A percentile compares a stretch with the other conserved stretches of the same genome.
Conservation (phyloP, 2,888 invertebrate species). For the Liposcelis brunnea region DNA sequence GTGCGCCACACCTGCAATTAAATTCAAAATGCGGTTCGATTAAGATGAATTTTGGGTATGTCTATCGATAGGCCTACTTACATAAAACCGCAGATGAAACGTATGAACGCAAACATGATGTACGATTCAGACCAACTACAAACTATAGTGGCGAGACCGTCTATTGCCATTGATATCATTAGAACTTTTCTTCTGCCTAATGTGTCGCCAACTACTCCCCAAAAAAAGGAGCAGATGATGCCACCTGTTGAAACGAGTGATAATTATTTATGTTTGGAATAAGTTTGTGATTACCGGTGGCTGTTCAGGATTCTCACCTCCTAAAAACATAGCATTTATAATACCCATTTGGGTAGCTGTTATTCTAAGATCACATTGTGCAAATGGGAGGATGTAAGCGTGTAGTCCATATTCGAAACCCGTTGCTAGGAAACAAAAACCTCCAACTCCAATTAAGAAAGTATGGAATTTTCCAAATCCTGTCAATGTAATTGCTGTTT, state of each 20-base stretch:
- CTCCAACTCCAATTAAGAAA: constrained; percentile 42
- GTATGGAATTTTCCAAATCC: constrained; percentile 54
- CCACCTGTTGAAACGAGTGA: constrained; percentile 31
- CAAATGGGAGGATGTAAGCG: constrained; percentile 53
- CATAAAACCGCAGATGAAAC: constrained; percentile 44
- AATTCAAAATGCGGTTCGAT: too few species aligned
- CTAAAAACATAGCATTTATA: constrained; percentile 51
- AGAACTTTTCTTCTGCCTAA: constrained; percentile 45
- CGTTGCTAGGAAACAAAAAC: constrained; percentile 39
- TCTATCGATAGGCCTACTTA: constrained; percentile 16
- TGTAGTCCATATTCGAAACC: constrained; percentile 48
- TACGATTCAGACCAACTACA: constrained; percentile 41
- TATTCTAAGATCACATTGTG: constrained; percentile 49
- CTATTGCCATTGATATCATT: constrained; percentile 30
- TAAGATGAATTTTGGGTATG: too few species aligned
- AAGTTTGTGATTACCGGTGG: neutral
- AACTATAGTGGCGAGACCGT: constrained; percentile 33
- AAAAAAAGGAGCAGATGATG: constrained; percentile 53
- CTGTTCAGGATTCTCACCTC: constrained; percentile 33
- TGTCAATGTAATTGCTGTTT: constrained; percentile 20
- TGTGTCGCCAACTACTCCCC: constrained; percentile 64
- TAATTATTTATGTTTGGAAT: neutral
- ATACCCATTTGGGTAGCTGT: constrained; percentile 46
- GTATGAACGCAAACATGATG: constrained; percentile 35
- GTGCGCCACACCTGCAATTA: constrained; percentile 30